Evolutionary conservation across 2,113 vertebrate species (phyloP).

Genomic region (Psittacara wagleri): DNA sequence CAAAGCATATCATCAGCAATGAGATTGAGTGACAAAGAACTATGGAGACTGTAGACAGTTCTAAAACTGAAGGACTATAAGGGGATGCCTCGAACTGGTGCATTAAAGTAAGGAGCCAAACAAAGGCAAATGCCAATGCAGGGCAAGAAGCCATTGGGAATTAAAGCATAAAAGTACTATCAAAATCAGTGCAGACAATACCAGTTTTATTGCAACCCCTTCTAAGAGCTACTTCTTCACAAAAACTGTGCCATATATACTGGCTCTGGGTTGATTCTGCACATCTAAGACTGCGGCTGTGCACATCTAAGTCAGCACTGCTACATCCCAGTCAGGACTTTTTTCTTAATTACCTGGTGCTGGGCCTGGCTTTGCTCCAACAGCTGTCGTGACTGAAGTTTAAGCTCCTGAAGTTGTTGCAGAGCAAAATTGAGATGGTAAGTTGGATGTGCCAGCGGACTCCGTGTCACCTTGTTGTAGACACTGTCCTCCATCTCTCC

Average conservation of each 20-base stretch:
- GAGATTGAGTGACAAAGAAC: neutral
- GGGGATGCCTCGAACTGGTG: neutral
- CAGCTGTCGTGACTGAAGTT: slow-evolving; percentile 79
- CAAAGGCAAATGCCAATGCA: neutral
- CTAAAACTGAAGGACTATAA: neutral
- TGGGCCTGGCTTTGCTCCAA: slow-evolving; percentile 81
- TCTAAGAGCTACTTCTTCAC: neutral
- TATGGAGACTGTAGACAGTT: neutral
- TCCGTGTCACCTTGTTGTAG: slow-evolving; percentile 61
- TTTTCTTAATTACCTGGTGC: slow-evolving; percentile 80
- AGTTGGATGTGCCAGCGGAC: slow-evolving; percentile 64
- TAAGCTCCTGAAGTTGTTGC: slow-evolving; percentile 90
- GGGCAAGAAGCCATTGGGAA: neutral
- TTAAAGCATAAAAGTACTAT: neutral
- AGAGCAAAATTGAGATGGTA: slow-evolving; percentile 88
- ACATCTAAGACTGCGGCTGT: neutral
- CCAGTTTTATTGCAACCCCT: neutral
- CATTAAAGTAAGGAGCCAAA: neutral
- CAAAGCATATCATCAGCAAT: neutral
- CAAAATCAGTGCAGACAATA: neutral
- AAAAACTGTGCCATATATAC: neutral
- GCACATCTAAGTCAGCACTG: neutral
- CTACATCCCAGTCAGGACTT: neutral
- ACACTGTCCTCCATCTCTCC: slow-evolving; percentile 69
- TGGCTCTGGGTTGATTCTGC: neutral